phyloP scores from a whole-genome alignment of 2,888 invertebrate genomes.

The Bugula neritina region DNA sequence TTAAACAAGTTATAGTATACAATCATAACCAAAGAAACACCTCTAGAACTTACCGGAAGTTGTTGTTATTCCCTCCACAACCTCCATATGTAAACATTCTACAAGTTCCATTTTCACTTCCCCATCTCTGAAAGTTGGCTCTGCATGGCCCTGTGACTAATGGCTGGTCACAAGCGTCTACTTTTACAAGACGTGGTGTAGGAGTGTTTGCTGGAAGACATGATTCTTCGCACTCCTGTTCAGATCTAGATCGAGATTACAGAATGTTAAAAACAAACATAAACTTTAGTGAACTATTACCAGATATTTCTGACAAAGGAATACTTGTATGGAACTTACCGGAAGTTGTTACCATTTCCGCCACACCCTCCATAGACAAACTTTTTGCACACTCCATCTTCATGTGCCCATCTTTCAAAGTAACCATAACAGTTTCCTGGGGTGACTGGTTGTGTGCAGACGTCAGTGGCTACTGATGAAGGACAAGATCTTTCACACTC shows the following conservation, averaged over 20 bases:
- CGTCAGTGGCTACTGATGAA: neutral
- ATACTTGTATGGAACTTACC: neutral
- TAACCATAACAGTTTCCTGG: neutral
- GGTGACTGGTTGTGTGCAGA: neutral
- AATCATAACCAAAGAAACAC: too few species aligned
- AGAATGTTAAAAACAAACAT: neutral
- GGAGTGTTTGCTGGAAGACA: too few species aligned
- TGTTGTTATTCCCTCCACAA: neutral
- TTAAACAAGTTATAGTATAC: too few species aligned
- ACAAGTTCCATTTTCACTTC: neutral
- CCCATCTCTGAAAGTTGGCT: neutral
- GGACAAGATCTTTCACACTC: neutral
- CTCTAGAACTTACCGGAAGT: neutral
- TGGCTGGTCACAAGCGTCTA: too few species aligned
- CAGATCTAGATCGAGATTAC: too few species aligned
- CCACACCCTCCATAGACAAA: slow-evolving; percentile 10
- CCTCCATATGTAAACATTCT: neutral
- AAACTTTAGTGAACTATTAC: neutral
- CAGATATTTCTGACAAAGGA: neutral
- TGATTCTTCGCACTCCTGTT: too few species aligned
- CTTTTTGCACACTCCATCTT: neutral
- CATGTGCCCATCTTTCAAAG: neutral
- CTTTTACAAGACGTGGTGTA: too few species aligned
- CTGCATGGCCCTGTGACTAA: too few species aligned
- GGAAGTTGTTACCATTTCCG: neutral